Evolutionary conservation across 1,140 invertebrate genomes (phyloP).

Genomic region (Carposina sasakii): DNA sequence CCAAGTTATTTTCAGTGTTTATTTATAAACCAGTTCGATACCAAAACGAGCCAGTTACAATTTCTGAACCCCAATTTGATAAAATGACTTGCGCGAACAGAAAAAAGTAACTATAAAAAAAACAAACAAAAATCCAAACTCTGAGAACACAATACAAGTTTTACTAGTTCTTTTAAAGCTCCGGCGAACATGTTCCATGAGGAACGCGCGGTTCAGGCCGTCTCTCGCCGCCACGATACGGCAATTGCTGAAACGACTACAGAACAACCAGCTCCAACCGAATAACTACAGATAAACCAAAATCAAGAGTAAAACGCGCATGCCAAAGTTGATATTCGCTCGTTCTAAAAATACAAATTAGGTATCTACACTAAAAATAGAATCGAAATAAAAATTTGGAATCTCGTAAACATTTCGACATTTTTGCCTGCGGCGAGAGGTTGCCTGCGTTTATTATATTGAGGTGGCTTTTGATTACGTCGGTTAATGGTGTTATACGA

Average conservation of each 20-base stretch:
- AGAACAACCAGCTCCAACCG: conserved; percentile 26
- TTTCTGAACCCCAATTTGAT: neutral
- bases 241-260: no score
- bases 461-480: conserved; percentile 39
- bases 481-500: conserved; percentile 39
- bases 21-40: no score
- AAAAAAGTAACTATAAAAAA: conserved; percentile 36
- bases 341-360: conserved; percentile 28
- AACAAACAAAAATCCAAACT: conserved; percentile 33
- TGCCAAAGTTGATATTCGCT: conserved; percentile 39
- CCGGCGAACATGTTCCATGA: conserved; percentile 42
- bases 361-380: conserved; percentile 33
- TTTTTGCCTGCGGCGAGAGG: conserved; percentile 41
- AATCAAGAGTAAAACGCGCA: conserved; percentile 31
- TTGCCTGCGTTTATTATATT: conserved; percentile 57
- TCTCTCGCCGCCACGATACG: no score
- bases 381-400: conserved; percentile 37
- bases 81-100: conserved; percentile 9
- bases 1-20: no score
- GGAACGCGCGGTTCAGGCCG: conserved; percentile 44
- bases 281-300: conserved; percentile 31
- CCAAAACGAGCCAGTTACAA: no score
- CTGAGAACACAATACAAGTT: conserved; percentile 48
- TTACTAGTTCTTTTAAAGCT: conserved; percentile 52
- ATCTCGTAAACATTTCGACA: conserved; percentile 58